Conservation (phyloP, 2,888 invertebrate species). For the Craniophora ligustri region DNA sequence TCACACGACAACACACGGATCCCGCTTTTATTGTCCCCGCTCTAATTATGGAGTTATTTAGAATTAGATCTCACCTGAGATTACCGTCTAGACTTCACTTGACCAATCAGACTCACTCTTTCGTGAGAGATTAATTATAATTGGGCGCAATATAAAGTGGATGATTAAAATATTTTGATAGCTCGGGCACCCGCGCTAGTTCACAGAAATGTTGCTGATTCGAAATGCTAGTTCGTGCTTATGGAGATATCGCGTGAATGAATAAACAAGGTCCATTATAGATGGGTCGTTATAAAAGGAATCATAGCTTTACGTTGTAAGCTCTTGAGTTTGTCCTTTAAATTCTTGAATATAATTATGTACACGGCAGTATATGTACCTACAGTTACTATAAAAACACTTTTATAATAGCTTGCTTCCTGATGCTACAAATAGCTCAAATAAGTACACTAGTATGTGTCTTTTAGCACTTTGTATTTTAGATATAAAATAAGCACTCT, state of each 20-base stretch:
- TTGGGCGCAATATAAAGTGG: constrained; percentile 76
- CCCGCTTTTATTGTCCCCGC: constrained; percentile 81
- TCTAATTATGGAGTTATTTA: constrained; percentile 81
- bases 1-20: constrained; percentile 78
- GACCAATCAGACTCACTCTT: constrained; percentile 71
- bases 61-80: constrained; percentile 81
- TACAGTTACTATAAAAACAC: too few relatives aligned
- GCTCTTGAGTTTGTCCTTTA: constrained; percentile 40
- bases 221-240: constrained; percentile 64
- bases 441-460: too few relatives aligned
- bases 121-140: constrained; percentile 85
- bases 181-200: constrained; percentile 44
- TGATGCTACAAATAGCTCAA: not conserved
- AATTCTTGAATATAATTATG: constrained; percentile 15
- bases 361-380: constrained; percentile 5
- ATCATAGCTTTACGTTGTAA: constrained; percentile 45
- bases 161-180: constrained; percentile 80
- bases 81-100: constrained; percentile 77
- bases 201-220: constrained; percentile 61
- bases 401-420: not conserved
- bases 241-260: constrained; percentile 64
- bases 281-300: constrained; percentile 48
- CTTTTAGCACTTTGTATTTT: too few relatives aligned
- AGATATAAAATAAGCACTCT: too few relatives aligned
- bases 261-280: constrained; percentile 56